Evolutionary conservation across 1,140 invertebrate genomes (phyloP), one percentile per base, ranked within the genome.

Genomic region (Melanaphis sacchari): DNA sequence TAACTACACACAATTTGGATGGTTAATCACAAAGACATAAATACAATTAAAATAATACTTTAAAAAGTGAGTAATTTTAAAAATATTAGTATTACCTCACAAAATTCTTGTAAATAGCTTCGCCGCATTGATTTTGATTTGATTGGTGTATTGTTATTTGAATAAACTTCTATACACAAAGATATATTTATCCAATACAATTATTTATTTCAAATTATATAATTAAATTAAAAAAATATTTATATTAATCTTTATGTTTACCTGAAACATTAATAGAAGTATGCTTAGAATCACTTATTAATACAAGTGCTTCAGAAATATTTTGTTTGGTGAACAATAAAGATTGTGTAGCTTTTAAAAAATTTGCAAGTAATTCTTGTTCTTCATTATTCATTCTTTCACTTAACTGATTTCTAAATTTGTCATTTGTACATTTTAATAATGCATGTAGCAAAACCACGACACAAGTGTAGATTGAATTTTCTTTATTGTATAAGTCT

Each of bases 41-140:
- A n/a, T n/a, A 66, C 4, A 18, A n/a, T 4, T 76, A n/a, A 2
- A 4, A 18, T 15, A 76, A 21, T n/a, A 76, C n/a, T 76, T 76
- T 76, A 18, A n/a, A 76, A 76, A 76, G 15, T 76, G n/a, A 5
- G n/a, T 76, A n/a, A 66, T 66, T n/a, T n/a, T 15, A 54, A n/a
- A 26, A 59, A 15, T 26, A 31, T 52, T 38, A 40, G 18, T 66
- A 81, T 81, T 93, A 93, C 91, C 81, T 93, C 81, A 93, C 81
- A 93, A 84, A 93, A 93, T 93, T 84, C 81, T 93, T 93, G 91
- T 40, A 93, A 49, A 93, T 93, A 85, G 24, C 91, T 93, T 4
- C 91, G 91, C 1, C 36, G 41, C 41, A 38, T 46, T 82, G 91
- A 38, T 84, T 85, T 93, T 85, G 91, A 84, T 54, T 54, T 93